Evolutionary conservation across 1,140 invertebrate species (phyloP), one percentile per base, ranked within the genome.

Genomic region (Diploscapter pachys): DNA sequence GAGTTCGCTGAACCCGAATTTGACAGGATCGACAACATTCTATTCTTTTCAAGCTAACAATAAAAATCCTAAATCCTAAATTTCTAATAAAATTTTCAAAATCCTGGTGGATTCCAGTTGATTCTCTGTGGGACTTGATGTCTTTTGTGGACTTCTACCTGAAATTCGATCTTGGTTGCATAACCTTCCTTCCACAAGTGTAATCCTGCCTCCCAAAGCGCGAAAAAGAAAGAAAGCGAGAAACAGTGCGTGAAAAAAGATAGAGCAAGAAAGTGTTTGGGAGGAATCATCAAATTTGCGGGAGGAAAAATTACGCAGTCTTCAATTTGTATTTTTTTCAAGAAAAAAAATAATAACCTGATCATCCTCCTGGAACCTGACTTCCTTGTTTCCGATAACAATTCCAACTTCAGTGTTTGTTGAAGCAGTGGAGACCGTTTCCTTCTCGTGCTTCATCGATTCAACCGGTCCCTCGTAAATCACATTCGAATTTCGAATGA

Each of bases 281-380:
- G 31, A 31, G 31, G 31, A 31, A 31, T 31, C 31, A 31, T 31
- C 31, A 31, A 0, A 31, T 31, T 31, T 31, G 31, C 31, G 31
- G 31, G 31, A 31, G 31, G 31, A 31, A 31, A 31, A 31, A 31
- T 31, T 31, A 31, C 31, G 31, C 31, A 31, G 31, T 31, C 31
- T 31, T 31, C 31, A 31, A 31, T 31, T 31, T 31, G 31, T 31
- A 31, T 31, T 31, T 31, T 31, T 31, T 31, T 31, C 0, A 31
- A 1, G 1, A 31, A 31, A 31, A 31, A 31, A 31, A 31, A 31
- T 31, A 31, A 31, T 31, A 9, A 85, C 74, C 2, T 55, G 59
- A 62, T 85, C 83, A 67, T 81, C 83, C 53, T 72, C 73, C 57
- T 85, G 79, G 74, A 84, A 84, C 4, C 81, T 75, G 31, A 84